Percentiles rank a stretch among this genome's conserved stretches.
phyloP scores from a whole-genome alignment of 2,113 vertebrate genomes.

The Periophthalmus modestus region DNA sequence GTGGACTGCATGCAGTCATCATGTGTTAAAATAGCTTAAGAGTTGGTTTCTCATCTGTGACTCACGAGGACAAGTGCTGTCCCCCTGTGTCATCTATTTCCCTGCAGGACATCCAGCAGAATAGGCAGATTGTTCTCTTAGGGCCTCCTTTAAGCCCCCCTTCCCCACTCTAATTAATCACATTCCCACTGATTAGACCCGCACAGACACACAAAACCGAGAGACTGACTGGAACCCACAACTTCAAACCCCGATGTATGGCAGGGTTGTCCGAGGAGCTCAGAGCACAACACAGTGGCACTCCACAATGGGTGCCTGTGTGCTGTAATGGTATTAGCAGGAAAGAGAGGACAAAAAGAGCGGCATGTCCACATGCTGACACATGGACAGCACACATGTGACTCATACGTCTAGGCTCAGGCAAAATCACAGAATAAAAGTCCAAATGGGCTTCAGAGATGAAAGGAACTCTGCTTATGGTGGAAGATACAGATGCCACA shows the following conservation, averaged over 20 bases:
- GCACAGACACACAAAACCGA: slow-evolving; percentile 15
- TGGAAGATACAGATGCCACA: not conserved
- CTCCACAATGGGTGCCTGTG: slow-evolving; percentile 54
- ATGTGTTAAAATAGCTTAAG: slow-evolving; percentile 13
- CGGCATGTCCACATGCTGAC: slow-evolving; percentile 45
- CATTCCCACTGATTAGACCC: slow-evolving; percentile 64
- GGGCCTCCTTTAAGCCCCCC: slow-evolving; percentile 23
- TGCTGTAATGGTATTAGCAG: slow-evolving; percentile 50
- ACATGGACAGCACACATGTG: slow-evolving; percentile 13
- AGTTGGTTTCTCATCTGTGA: slow-evolving; percentile 38
- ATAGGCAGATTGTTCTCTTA: slow-evolving; percentile 61
- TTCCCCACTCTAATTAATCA: slow-evolving; percentile 52
- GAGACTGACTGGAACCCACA: slow-evolving; percentile 28
- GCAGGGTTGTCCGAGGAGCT: slow-evolving; percentile 20
- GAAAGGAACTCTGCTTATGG: not conserved
- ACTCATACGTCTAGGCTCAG: slow-evolving; percentile 11
- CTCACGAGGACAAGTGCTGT: slow-evolving; percentile 49
- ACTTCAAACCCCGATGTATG: slow-evolving; percentile 37
- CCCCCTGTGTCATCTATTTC: slow-evolving; percentile 48
- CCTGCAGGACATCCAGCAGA: slow-evolving; percentile 50
- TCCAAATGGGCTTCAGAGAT: not conserved
- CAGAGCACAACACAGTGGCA: slow-evolving; percentile 17
- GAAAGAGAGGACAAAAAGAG: slow-evolving; percentile 32
- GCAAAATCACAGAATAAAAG: slow-evolving; percentile 2
- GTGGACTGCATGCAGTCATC: not conserved